Evolutionary conservation across 2,113 vertebrate species (phyloP).

Genomic region (Abramis brama): DNA sequence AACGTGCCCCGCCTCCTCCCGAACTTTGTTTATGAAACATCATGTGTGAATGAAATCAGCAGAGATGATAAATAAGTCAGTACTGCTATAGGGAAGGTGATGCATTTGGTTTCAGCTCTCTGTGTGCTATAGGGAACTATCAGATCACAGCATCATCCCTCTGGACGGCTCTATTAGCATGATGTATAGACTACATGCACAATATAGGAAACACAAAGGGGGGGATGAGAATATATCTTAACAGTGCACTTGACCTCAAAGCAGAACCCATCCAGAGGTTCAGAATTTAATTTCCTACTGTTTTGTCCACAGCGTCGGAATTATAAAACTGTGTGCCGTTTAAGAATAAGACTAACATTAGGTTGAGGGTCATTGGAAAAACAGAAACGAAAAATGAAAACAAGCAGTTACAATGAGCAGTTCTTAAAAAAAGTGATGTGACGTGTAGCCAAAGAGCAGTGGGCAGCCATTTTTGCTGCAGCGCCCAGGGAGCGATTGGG

Average conservation of each 20-base stretch:
- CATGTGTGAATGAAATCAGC: not conserved
- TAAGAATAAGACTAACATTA: not conserved
- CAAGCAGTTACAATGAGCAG: not conserved
- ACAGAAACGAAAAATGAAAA: not conserved
- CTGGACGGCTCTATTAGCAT: not conserved
- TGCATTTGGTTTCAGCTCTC: not conserved
- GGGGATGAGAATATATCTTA: not conserved
- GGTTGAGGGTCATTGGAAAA: not conserved
- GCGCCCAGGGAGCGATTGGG: no score
- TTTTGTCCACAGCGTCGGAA: not conserved
- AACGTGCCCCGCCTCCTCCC: no score
- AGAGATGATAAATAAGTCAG: not conserved
- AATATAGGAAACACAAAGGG: not conserved
- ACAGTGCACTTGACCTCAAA: not conserved
- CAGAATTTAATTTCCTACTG: not conserved
- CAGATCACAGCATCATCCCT: not conserved
- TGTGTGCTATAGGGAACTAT: slow-evolving; percentile 3
- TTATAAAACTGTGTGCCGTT: not conserved
- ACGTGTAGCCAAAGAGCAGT: no score
- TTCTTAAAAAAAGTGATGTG: no score
- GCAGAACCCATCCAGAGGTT: not conserved
- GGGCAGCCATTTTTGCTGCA: no score
- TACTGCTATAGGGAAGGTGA: not conserved
- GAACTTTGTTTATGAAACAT: no score
- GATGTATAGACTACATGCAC: not conserved